Base-by-base conservation (phyloP, 2,797 vertebrate genomes). In the Cyclopterus lumpus region DNA sequence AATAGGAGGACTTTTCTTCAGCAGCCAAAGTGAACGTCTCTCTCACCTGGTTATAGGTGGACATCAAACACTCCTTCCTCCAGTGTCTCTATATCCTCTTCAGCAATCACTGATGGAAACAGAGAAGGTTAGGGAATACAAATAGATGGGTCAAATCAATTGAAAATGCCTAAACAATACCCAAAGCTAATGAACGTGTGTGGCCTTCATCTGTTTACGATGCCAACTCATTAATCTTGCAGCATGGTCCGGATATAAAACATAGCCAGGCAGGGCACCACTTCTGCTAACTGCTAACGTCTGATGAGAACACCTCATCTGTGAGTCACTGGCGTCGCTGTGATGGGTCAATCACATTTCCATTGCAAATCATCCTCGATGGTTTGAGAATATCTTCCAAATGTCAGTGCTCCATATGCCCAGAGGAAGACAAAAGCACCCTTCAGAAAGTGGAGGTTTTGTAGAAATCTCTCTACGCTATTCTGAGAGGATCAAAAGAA, bases 31-130 rank as follows among this genome's bases (percentile, higher is more conserved):
- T n/a, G n/a, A n/a, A n/a, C n/a, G n/a, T n/a, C n/a, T n/a, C n/a
- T 77, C 88, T 89, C 86, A 95, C 95, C 93, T 89, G 84, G 92
- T 93, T 94, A 96, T 90, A 96, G 91, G 66, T 95, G 95, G 49
- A 94, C 92, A 63, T 96, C 95, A 71, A 95, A 95, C 63, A 95
- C 92, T 24, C 93, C 95, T 61, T 95, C 94, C 66, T 94, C 93
- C 77, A 93, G 86, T 0, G 86, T 14, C 77, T 96, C 94, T 3
- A 92, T 51, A 14, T 96, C 94, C 75, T 96, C 94, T 66, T 96
- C 95, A 49, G 86, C 88, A 60, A 95, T 95, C 1, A 94, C 95
- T 96, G 82, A 28, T 28, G 10, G 34, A 69, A 65, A 75, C 24
- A 83, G 10, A 81, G 34, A 71, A 32, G 20, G 20, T 5, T n/a